Evolutionary conservation across 2,797 vertebrate genomes (phyloP).

Genomic region (Podargus strigoides): DNA sequence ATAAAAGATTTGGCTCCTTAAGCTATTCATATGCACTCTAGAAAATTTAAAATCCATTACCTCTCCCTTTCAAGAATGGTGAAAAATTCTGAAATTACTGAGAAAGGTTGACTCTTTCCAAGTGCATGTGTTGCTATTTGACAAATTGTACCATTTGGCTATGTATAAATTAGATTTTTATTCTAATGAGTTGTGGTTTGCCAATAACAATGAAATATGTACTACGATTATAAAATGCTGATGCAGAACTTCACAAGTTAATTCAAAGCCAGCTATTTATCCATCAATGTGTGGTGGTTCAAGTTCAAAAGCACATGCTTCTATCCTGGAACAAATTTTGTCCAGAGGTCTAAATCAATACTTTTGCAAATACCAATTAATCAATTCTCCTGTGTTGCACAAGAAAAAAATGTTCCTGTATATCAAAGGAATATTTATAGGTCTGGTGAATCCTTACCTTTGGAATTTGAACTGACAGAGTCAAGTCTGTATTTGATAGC

Average conservation of each 20-base stretch:
- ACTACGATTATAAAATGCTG: constrained; percentile 60
- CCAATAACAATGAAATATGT: constrained; percentile 23
- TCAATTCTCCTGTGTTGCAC: not conserved
- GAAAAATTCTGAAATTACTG: not conserved
- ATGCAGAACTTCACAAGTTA: not conserved
- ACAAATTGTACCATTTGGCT: not conserved
- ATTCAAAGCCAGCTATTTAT: not conserved
- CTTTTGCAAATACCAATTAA: not conserved
- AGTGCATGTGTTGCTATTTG: constrained; percentile 1
- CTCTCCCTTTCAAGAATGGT: not conserved
- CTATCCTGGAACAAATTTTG: not conserved
- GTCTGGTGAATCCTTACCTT: not conserved
- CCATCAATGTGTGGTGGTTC: not conserved
- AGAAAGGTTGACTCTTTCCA: not conserved
- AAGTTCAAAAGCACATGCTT: not conserved
- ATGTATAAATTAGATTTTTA: not conserved
- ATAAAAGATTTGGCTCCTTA: not conserved
- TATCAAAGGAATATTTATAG: not conserved
- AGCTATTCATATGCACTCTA: not conserved
- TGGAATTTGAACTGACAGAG: not conserved
- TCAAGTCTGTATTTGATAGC: not conserved
- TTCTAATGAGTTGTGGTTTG: not conserved
- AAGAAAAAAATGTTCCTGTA: not conserved
- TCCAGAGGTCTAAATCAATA: not conserved
- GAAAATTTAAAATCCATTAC: not conserved